A percentile compares a stretch with the other conserved stretches of the same genome.
phyloP scores from a whole-genome alignment of 2,888 invertebrate genomes.

The Agriotes lineatus region DNA sequence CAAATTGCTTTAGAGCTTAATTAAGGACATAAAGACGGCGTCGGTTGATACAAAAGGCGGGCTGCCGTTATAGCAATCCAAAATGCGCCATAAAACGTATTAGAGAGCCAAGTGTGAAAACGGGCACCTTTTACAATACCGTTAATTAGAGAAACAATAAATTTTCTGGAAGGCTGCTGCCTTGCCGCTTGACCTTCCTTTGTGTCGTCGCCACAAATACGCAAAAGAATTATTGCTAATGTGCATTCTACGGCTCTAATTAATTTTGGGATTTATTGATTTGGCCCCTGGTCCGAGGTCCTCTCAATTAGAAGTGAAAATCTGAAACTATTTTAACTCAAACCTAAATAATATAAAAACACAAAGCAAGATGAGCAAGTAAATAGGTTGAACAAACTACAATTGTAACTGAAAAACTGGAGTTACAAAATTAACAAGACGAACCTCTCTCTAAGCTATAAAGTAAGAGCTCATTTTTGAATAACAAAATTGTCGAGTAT shows the following conservation, averaged over 20 bases:
- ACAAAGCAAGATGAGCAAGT: too few relatives aligned
- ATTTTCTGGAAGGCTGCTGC: constrained; percentile 11
- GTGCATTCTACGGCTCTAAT: neutral
- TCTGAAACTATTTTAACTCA: too few relatives aligned
- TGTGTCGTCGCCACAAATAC: neutral
- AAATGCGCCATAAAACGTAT: constrained; percentile 16
- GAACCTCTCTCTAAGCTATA: too few relatives aligned
- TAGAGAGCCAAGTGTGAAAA: constrained; percentile 50
- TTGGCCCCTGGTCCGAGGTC: too few relatives aligned
- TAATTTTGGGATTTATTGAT: too few relatives aligned
- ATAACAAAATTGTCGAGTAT: too few relatives aligned
- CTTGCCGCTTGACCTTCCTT: neutral
- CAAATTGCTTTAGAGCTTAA: constrained; percentile 5
- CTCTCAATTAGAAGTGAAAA: too few relatives aligned
- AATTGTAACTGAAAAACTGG: too few relatives aligned
- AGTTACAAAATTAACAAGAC: too few relatives aligned
- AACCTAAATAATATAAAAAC: too few relatives aligned
- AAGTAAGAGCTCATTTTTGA: too few relatives aligned
- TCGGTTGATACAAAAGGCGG: constrained; percentile 32
- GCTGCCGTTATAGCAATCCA: constrained; percentile 28
- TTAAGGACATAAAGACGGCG: constrained; percentile 5
- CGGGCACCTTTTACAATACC: constrained; percentile 31
- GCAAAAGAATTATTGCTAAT: neutral
- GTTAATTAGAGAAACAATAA: constrained; percentile 41
- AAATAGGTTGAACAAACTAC: too few relatives aligned